Evolutionary conservation across 2,113 vertebrate species (phyloP), one percentile per base, ranked within the genome.

Genomic region (Ornithorhynchus anatinus): DNA sequence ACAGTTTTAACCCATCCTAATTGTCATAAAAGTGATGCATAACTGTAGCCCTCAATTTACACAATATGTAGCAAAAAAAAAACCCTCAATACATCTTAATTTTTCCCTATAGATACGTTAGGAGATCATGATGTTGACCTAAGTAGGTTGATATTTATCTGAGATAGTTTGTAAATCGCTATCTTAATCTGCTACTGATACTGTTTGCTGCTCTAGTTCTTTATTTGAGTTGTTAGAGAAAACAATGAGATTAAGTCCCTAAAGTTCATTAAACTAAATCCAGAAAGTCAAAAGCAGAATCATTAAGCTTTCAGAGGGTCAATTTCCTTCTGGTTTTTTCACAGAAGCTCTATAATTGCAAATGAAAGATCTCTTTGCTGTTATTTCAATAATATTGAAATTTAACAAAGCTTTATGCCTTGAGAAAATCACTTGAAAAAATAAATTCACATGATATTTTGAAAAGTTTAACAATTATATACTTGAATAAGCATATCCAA

Each of bases 321-420:
- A 32, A 36, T 53, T 53, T 77, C 75, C 47, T 56, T 40, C 40
- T 60, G 36, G 45, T 19, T 67, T 52, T 43, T 59, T 64, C 37
- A 80, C 47, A 53, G 40, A 45, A 47, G 71, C 68, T 51, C 59
- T 32, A 17, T 32, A 14, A 67, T 72, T 66, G 77, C 65, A 85
- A 78, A 63, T 23, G 63, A 71, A 80, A 69, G 13, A 20, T 50
- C 59, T 29, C 59, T 67, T 54, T 45, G 79, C 75, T 84, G 61
- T 60, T 44, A 59, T 73, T 51, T 78, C 59, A 72, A 44, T 59
- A 43, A 36, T 59, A 63, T 71, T 71, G 17, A 14, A 53, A 72
- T n/a, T 63, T 43, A 16, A 27, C 45, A 42, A 16, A 69, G 73
- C 54, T 77, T 67, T 60, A 43, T 59, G 38, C 38, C 19, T 68